Base-by-base conservation (phyloP, 2,888 invertebrate genomes). In the Antheraea assamensis region DNA sequence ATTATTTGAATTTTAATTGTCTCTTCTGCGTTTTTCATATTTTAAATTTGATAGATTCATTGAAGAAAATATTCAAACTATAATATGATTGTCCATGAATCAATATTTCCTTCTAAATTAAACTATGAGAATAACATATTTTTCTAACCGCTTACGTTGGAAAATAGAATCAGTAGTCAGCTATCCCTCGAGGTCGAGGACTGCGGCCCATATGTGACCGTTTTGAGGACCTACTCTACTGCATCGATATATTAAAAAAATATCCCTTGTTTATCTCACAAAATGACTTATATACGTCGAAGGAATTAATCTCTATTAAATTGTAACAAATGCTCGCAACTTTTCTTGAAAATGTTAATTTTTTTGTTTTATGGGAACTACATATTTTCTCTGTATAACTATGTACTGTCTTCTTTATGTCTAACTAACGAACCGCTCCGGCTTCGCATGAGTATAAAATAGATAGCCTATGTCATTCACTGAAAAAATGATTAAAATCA, bases 121-220 rank as follows among this genome's bases (percentile, higher is more conserved):
- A 79, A 80, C 79, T 80, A 76, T 78, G 79, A 84, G 83, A 86
- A 87, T 83, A 88, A 87, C 87, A 88, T 88, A 87, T 88, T 88
- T 87, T 88, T 85, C 78, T 78, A 76, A 78, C 79, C 83, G 83
- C 83, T 80, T 80, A 79, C 79, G 78, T 77, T 75, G 78, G 83
- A 80, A 84, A 86, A 88, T 83, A 82, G 82, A 85, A 83, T 83
- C 79, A 77, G 77, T 82, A 81, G 87, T 89, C 88, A 88, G 89
- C 89, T 77, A 83, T 86, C 79, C 77, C 75, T 76, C 75, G 83
- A 83, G 85, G 85, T 81, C 82, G 82, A 81, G 78, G 76, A 75
- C 78, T 79, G 78, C 55, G 78, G 79, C 81, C 80, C 88, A 89
- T 84, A 86, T 88, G 88, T 82, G 85, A 77, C 87, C 83, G 73